Conservation (phyloP, 2,113 vertebrate species). For the Crocuta crocuta region DNA sequence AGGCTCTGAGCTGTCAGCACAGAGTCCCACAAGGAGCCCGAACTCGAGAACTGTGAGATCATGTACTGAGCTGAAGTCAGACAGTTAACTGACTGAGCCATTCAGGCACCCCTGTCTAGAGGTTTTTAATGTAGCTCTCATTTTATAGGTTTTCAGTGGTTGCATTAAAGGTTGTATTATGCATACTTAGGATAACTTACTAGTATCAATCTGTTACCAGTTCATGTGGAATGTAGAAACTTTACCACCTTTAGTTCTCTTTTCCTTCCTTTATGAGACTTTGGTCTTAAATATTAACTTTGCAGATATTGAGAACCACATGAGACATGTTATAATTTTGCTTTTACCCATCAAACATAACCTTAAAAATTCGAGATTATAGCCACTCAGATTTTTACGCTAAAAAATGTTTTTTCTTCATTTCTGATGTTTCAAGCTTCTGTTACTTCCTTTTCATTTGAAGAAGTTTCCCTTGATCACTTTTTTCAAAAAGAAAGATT, state of each 20-base stretch:
- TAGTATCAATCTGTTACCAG: not conserved
- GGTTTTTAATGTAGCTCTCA: not conserved
- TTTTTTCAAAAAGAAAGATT: not conserved
- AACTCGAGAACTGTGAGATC: no score
- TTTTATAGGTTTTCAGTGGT: conserved; percentile 6
- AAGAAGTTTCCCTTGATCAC: not conserved
- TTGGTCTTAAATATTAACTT: not conserved
- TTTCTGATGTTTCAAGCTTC: not conserved
- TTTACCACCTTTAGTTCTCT: not conserved
- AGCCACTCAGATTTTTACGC: not conserved
- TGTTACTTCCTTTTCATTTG: not conserved
- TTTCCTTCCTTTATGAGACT: not conserved
- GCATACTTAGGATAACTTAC: not conserved
- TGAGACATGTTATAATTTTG: not conserved
- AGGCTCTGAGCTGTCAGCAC: no score
- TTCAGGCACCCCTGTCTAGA: no score
- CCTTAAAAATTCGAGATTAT: not conserved
- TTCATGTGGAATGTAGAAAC: not conserved
- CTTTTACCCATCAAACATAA: not conserved
- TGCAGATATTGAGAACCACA: not conserved
- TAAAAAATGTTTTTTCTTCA: not conserved
- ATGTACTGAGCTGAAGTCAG: no score
- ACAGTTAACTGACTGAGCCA: no score
- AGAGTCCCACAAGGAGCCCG: no score
- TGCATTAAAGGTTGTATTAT: not conserved